Conservation (phyloP, 2,113 vertebrate genomes). For the Gallinago media region DNA sequence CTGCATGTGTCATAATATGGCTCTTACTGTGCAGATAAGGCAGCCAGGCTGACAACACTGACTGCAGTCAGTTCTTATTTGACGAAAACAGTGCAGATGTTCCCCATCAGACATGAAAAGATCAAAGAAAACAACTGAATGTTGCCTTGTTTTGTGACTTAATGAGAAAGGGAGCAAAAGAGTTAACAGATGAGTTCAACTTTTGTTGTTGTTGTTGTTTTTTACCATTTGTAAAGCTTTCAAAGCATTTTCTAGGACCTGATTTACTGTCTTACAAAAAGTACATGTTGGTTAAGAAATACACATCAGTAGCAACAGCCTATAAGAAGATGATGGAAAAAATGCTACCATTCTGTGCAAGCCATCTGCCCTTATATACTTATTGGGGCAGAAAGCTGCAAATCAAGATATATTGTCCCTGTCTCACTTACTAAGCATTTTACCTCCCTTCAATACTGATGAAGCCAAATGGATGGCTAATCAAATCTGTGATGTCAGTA, state of each 20-base stretch:
- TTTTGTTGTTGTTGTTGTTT: not conserved
- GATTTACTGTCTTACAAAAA: not conserved
- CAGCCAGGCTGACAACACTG: not conserved
- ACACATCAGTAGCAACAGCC: not conserved
- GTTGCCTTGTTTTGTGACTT: not conserved
- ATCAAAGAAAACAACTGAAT: not conserved
- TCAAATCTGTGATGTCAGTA: not conserved
- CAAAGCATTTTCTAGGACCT: not conserved
- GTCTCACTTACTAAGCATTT: not conserved
- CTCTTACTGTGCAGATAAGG: not conserved
- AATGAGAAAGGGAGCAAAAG: not conserved
- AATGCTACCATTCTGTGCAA: not conserved
- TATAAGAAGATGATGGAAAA: not conserved
- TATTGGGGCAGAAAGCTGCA: not conserved
- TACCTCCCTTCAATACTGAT: not conserved
- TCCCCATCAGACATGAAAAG: not conserved
- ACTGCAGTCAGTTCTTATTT: not conserved
- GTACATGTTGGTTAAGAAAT: not conserved
- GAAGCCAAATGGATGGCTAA: not conserved
- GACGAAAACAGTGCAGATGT: not conserved
- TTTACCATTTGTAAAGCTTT: not conserved
- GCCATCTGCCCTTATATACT: not conserved
- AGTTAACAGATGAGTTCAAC: not conserved
- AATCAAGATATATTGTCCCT: not conserved
- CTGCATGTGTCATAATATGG: not conserved